These are phyloP conservation scores for Eretmocerus hayati DNA, from an alignment of 2,888 invertebrate genomes.

Conservation along the genomic window DNA sequence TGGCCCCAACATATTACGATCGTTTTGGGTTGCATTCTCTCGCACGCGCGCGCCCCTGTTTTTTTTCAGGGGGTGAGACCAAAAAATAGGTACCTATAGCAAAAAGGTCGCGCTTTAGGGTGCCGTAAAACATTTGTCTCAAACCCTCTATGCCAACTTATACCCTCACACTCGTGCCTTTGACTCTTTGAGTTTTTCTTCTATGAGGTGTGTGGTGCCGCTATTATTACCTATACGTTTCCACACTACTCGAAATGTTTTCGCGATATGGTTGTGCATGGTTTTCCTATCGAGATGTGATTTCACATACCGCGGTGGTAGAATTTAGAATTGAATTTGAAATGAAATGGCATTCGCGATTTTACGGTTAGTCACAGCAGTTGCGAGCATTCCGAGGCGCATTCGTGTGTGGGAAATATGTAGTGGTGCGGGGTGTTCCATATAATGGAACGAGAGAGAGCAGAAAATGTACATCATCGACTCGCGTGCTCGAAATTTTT, in stretches of 20 bases:
- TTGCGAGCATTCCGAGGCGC: no score
- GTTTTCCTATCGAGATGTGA: no score
- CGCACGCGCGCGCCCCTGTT: constrained; percentile 24
- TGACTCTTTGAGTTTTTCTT: no score
- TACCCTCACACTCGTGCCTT: no score
- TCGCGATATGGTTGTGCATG: no score
- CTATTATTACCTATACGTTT: no score
- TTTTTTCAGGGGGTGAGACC: not conserved
- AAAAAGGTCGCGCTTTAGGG: constrained; percentile 18
- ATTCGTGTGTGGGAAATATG: no score
- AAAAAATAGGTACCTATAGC: not conserved
- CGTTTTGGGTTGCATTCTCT: constrained; percentile 2
- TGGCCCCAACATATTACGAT: not conserved
- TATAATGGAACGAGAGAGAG: not conserved
- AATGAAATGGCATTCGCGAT: constrained; percentile 33
- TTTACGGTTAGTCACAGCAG: constrained; percentile 4
- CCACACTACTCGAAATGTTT: no score
- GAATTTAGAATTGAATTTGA: constrained; percentile 45
- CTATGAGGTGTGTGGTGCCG: no score
- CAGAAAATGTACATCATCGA: not conserved
- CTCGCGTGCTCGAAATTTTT: not conserved
- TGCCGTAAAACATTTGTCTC: constrained; percentile 45
- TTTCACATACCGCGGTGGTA: constrained; percentile 10
- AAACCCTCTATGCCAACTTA: constrained; percentile 24
- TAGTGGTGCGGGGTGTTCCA: no score